Base-by-base conservation (phyloP, 2,888 invertebrate genomes). In the Timema podura region DNA sequence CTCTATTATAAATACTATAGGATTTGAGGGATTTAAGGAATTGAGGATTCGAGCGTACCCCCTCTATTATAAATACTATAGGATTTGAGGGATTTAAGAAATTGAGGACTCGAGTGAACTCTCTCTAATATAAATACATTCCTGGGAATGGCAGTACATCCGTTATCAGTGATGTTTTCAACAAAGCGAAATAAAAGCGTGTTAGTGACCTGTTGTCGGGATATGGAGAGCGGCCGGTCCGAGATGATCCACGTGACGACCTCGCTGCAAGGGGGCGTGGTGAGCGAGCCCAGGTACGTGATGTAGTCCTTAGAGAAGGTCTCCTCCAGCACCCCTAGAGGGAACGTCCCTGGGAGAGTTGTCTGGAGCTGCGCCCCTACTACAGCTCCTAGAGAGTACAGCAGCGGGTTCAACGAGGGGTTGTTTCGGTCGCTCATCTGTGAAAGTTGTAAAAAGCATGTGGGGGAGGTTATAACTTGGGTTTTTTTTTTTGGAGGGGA, bases 241-340 rank as follows among this genome's bases (percentile, higher is more conserved):
- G 47, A 54, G 45, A 71, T 48, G 46, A 71, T 65, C 71, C 71
- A 71, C 8, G 71, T 68, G 66, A 71, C 71, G 9, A 59, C 68
- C 49, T 71, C 71, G 6, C 48, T 65, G 54, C 71, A 71, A 2
- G 71, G 71, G 3, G 71, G 71, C 47, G 71, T 71, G 7, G 71
- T 71, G 16, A 71, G 71, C 10, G 71, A 71, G 9, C 71, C 71
- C 15, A 59, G 30, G 68, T 71, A 71, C 44, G 68, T 68, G 49
- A 68, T 66, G 48, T 71, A 71, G 13, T 71, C 68, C 11, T 45
- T n/a, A 0, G 48, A 15, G 61, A 64, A 65, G n/a, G 13, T 13
- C 6, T 46, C 6, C 48, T 65, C 47, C 46, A 71, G 49, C 54
- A 64, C 51, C 10, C 16, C 65, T 11, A 71, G 68, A 1, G 71